phyloP scores from a whole-genome alignment of 2,797 vertebrate genomes.

The Halcyon smyrnensis region DNA sequence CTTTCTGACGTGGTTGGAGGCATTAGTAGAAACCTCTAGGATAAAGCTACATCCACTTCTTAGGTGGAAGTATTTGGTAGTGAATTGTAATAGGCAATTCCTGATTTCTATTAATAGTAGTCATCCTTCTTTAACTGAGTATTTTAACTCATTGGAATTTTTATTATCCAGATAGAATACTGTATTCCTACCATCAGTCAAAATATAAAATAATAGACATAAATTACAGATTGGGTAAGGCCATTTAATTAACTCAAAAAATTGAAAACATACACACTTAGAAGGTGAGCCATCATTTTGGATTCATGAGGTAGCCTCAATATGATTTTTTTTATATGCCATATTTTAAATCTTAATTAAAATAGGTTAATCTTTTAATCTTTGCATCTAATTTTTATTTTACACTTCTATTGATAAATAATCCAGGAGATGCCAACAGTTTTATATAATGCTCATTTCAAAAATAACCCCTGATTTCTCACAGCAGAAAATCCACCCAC shows the following conservation, averaged over 20 bases:
- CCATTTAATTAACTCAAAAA: slow-evolving; percentile 33
- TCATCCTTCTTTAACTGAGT: background rate
- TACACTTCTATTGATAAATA: background rate
- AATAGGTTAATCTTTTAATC: slow-evolving; percentile 7
- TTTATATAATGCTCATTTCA: background rate
- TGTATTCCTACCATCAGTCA: background rate
- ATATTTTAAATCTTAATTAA: background rate
- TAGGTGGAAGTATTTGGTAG: background rate
- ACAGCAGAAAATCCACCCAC: background rate
- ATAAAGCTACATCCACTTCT: background rate
- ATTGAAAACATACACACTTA: background rate
- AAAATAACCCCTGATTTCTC: background rate
- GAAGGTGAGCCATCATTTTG: background rate
- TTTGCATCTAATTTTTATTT: background rate
- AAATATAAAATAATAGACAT: slow-evolving; percentile 20
- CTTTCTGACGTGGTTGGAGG: background rate
- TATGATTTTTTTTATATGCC: background rate
- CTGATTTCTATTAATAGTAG: background rate
- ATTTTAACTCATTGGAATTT: slow-evolving; percentile 10
- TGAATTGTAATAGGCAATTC: background rate
- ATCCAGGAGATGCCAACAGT: background rate
- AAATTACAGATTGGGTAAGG: slow-evolving; percentile 1
- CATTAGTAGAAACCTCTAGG: background rate
- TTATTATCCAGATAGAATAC: slow-evolving; percentile 26
- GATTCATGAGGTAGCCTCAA: background rate